Base-by-base conservation (phyloP, 53 echinoderm and acorn worm genomes). In the Astropecten irregularis region DNA sequence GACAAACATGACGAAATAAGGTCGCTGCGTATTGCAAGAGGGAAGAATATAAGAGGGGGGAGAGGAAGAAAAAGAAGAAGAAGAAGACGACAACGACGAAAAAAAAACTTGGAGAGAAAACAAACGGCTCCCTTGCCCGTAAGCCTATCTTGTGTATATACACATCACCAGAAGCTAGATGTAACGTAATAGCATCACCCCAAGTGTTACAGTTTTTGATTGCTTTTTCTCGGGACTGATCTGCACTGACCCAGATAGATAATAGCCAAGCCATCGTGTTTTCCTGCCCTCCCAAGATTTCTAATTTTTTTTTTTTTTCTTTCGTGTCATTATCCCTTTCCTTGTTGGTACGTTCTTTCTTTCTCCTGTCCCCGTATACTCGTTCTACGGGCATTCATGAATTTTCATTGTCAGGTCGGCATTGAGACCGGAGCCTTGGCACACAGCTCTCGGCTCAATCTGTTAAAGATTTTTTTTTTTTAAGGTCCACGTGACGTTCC, bases 191-290 rank as follows among this genome's bases (percentile, higher is more conserved):
- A 62, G 79, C 49, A 32, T 47, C 79, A 79, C 79, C 79, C 79
- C 47, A 44, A 79, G 79, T 79, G 79, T 79, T 79, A 62, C 79
- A 79, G 79, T 79, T 79, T 79, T 79, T 79, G 79, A 79, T 79
- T 79, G 79, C 79, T 79, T 79, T n/a, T 79, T 79, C 79, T 5
- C 79, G 21, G 79, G 79, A 63, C 79, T 79, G 79, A 79, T 79
- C 79, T 79, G 79, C 63, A 20, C 61, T 79, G 79, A 79, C 79
- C 79, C 34, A 79, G 79, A 79, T 79, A 79, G 79, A 79, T 79
- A 79, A 79, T 79, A 79, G 79, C 62, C n/a, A 13, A 28, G 79
- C 62, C 57, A 57, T 48, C 54, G 60, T 79, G 62, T 60, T 32
- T 48, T 57, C 58, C 28, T 39, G 30, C 42, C 62, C 79, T 31